Evolutionary conservation across 1,140 invertebrate species (phyloP).

Genomic region (Aphaenogaster floridana): DNA sequence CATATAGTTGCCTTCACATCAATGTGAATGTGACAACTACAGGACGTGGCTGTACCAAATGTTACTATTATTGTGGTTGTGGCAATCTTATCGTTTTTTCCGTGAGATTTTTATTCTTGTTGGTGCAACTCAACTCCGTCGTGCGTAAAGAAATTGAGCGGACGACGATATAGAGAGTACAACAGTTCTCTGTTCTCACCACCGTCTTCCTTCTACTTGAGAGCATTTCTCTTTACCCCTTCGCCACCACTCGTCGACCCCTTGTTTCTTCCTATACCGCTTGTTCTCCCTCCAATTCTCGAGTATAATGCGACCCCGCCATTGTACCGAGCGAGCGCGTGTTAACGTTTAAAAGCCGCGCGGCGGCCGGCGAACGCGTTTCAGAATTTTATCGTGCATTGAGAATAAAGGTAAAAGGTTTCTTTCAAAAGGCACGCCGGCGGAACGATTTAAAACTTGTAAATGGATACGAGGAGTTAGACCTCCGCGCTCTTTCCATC

Average conservation of each 20-base stretch:
- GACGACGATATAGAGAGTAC: conserved; percentile 58
- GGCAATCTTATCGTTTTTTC: no score
- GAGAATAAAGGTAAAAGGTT: conserved; percentile 82
- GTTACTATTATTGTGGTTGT: no score
- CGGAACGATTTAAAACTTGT: conserved; percentile 82
- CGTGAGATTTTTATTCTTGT: conserved; percentile 11
- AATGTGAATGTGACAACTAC: no score
- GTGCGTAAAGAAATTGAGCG: conserved; percentile 52
- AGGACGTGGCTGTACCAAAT: no score
- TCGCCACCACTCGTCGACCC: conserved; percentile 29
- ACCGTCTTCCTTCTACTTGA: conserved; percentile 4
- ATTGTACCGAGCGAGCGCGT: conserved; percentile 75
- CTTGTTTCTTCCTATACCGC: conserved; percentile 50
- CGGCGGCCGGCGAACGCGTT: conserved; percentile 76
- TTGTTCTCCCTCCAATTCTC: conserved; percentile 62
- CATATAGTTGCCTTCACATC: no score
- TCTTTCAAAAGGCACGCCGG: conserved; percentile 77
- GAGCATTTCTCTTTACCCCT: conserved; percentile 13
- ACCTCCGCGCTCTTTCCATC: conserved; percentile 69
- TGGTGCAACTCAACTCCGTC: background rate
- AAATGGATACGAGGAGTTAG: conserved; percentile 79
- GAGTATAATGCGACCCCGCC: conserved; percentile 80
- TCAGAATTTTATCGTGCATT: conserved; percentile 82
- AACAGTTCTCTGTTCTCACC: conserved; percentile 57
- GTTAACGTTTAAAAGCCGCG: conserved; percentile 83